These are phyloP conservation scores for Tetranychus truncatus DNA, from an alignment of 2,888 invertebrate species.

Conservation along the genomic window DNA sequence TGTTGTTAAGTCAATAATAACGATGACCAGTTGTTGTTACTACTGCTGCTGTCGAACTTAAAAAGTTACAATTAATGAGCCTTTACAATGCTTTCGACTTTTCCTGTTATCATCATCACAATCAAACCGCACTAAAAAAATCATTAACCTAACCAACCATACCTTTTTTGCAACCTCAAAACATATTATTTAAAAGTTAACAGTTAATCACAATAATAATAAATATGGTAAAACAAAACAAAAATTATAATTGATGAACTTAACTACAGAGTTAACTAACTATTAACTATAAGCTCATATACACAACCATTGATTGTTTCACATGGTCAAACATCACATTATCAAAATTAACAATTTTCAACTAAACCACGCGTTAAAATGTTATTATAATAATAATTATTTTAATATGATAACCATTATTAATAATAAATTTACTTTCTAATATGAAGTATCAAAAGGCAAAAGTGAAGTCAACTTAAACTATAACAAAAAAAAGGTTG, in stretches of 20 bases:
- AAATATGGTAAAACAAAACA: no score
- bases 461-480: no score
- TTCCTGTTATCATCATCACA: not conserved
- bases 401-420: no score
- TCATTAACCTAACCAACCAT: not conserved
- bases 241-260: no score
- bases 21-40: not conserved
- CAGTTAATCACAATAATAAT: no score
- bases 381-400: not conserved
- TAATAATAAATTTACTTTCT: no score
- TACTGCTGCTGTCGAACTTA: not conserved
- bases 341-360: not conserved
- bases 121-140: not conserved
- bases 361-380: not conserved
- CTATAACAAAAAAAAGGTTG: no score
- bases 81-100: not conserved
- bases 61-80: constrained; percentile 1
- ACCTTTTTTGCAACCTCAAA: not conserved
- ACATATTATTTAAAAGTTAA: not conserved
- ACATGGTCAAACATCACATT: not conserved
- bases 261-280: no score
- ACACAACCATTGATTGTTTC: not conserved
- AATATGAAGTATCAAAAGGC: no score
- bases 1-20: not conserved
- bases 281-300: no score